Evolutionary conservation across 2,888 invertebrate species (phyloP), one percentile per base, ranked within the genome.

Genomic region (Trachelus iudaicus): DNA sequence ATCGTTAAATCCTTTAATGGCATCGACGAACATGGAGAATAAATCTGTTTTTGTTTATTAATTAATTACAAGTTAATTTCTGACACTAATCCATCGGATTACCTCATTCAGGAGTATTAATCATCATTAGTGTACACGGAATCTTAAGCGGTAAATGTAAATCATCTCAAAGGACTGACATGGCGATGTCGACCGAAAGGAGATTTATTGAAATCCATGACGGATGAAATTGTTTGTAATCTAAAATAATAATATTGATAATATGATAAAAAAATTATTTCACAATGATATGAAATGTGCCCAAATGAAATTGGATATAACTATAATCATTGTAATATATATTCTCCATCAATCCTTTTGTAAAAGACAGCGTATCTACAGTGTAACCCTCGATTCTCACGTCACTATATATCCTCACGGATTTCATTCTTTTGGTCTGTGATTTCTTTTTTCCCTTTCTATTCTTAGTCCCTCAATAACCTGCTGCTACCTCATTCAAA

Each of bases 401-500:
- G 33, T 56, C 12, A 74, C 56, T 69, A 33, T 56, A 35, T 79
- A 75, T 76, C 33, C 69, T 56, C 71, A 56, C n/a, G 35, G n/a
- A 40, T 40, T 37, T 73, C 13, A 12, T 35, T 74, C n/a, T 76
- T 34, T 69, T 71, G 40, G 37, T 68, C n/a, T 37, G 11, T 56
- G 37, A 34, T 30, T 78, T 68, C 69, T 34, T 71, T 75, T 71
- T 69, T 35, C 74, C 74, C 31, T 33, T 35, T 75, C 30, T 71
- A 34, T 30, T 76, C 15, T 40, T 31, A 31, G 33, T n/a, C 33
- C 69, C 34, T 33, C 84, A 83, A 86, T 85, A 85, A 84, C 83
- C 82, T 81, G 83, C 83, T 81, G 81, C 81, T 82, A 83, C 81
- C 82, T 85, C 83, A 84, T 88, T 87, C 84, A 81, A 84, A 88